phyloP scores from a whole-genome alignment of 2,113 vertebrate genomes.

The Charina bottae region DNA sequence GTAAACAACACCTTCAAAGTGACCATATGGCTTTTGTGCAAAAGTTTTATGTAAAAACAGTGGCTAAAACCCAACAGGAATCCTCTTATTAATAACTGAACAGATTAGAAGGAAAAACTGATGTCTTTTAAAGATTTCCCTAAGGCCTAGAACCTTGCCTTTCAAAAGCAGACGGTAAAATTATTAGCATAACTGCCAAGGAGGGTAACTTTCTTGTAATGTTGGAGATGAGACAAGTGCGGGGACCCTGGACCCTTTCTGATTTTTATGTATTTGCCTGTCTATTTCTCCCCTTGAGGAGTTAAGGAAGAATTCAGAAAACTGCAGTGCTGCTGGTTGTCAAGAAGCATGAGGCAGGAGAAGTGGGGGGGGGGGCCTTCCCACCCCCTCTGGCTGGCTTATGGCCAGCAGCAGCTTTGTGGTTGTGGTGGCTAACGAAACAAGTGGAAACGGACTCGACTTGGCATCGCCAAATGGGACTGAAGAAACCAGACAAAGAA shows the following conservation, averaged over 20 bases:
- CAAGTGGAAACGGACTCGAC: constrained; percentile 60
- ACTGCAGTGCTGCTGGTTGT: not conserved
- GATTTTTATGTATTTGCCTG: not conserved
- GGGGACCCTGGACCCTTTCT: not conserved
- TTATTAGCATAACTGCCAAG: not conserved
- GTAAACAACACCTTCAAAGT: not conserved
- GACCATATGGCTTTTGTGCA: not conserved
- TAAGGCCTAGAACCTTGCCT: not conserved
- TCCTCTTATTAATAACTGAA: not conserved
- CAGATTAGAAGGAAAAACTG: not conserved
- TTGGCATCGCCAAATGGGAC: constrained; percentile 41
- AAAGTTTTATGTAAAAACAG: not conserved
- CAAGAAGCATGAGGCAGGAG: not conserved
- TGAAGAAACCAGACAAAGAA: constrained; percentile 62
- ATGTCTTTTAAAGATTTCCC: not conserved
- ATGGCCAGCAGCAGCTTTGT: not conserved
- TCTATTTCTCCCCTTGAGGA: not conserved
- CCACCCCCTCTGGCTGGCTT: not conserved
- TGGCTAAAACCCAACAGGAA: not conserved
- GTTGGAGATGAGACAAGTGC: not conserved
- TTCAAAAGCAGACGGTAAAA: not conserved
- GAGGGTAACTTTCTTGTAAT: not conserved
- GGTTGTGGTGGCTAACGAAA: constrained; percentile 5
- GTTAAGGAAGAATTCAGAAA: not conserved
- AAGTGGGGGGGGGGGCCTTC: not conserved